Evolutionary conservation across 2,888 invertebrate species (phyloP).

Genomic region (Diaphora mendica): DNA sequence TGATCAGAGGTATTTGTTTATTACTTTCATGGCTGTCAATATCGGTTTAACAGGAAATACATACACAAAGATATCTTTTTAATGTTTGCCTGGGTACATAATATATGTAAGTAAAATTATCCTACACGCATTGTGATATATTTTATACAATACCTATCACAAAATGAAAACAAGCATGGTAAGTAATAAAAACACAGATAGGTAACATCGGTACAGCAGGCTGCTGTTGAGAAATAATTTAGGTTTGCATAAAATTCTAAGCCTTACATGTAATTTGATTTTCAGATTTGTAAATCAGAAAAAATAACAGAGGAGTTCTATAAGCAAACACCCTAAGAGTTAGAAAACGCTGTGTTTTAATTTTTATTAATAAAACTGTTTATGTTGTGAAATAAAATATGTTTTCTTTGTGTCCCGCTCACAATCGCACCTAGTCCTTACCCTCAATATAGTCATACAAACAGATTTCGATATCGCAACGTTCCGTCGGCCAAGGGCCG

Average conservation of each 20-base stretch:
- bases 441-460: conserved; percentile 24
- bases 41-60: not conserved
- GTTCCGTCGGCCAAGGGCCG: conserved; percentile 56
- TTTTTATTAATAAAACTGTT: no score
- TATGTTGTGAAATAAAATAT: not conserved
- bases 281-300: no score
- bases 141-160: not conserved
- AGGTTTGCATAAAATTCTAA: not conserved
- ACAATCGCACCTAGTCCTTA: conserved; percentile 19
- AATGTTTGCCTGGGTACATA: no score
- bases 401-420: not conserved
- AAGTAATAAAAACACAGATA: not conserved
- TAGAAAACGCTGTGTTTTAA: no score
- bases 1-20: no score
- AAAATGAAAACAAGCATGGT: not conserved
- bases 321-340: no score
- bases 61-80: no score
- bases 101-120: not conserved
- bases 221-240: not conserved
- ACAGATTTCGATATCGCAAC: conserved; percentile 38
- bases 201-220: not conserved
- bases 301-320: no score
- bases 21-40: not conserved
- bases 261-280: not conserved
- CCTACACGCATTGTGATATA: not conserved